These are phyloP conservation scores for Odontomachus brunneus DNA, from an alignment of 1,140 invertebrate species.

Conservation along the genomic window DNA sequence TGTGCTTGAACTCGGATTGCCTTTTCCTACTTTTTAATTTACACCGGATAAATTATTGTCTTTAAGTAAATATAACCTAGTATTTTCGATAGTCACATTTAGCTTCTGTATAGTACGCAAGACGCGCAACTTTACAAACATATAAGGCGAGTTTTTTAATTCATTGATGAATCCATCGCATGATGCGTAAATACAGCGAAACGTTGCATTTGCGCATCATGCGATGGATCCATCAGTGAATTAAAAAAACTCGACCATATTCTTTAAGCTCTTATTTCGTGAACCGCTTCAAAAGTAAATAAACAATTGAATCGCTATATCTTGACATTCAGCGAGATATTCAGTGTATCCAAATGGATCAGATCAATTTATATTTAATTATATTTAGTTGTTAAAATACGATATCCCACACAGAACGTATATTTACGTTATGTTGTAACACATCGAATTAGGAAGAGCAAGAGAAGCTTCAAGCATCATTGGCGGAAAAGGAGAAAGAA, in stretches of 20 bases:
- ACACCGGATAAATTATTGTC: too few species aligned
- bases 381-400: constrained; percentile 18
- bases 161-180: too few species aligned
- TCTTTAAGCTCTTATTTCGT: neutral
- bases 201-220: too few species aligned
- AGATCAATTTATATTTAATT: constrained; percentile 42
- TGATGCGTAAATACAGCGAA: too few species aligned
- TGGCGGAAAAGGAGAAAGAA: constrained; percentile 86
- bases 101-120: neutral
- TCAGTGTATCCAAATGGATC: constrained; percentile 52
- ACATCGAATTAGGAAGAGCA: constrained; percentile 88
- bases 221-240: too few species aligned
- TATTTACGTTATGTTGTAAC: constrained; percentile 41
- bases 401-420: constrained; percentile 16
- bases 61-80: neutral
- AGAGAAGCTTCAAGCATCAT: constrained; percentile 88
- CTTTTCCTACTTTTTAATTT: too few species aligned
- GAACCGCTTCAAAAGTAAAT: constrained; percentile 52
- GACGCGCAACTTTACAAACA: neutral
- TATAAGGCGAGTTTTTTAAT: too few species aligned
- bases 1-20: too few species aligned
- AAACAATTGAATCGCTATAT: constrained; percentile 67
- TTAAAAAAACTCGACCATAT: too few species aligned
- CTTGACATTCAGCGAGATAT: constrained; percentile 64
- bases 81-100: neutral